Percentiles rank a stretch among this genome's conserved stretches.
Conservation (phyloP, 2,888 invertebrate species). For the Lordiphosa andalusiaca region DNA sequence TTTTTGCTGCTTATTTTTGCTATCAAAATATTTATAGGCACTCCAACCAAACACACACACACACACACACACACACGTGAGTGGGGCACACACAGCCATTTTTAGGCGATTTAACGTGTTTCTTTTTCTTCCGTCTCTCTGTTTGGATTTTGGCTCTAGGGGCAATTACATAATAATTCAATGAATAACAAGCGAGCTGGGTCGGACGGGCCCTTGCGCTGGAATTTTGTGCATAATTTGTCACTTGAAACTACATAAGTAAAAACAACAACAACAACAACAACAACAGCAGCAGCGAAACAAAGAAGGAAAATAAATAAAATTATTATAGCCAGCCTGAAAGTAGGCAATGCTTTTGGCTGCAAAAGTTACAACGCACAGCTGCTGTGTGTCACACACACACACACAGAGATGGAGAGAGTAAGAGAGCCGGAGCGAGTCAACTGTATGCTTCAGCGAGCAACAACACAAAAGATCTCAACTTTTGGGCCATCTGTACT, state of each 20-base stretch:
- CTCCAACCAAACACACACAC: slow-evolving; percentile 19
- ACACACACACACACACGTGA: slow-evolving; percentile 3
- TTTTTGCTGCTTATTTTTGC: slow-evolving; percentile 23
- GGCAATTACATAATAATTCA: slow-evolving; percentile 62
- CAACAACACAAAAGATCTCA: neutral
- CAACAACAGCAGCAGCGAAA: slow-evolving; percentile 20
- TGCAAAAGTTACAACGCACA: slow-evolving; percentile 21
- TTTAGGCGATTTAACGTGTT: slow-evolving; percentile 44
- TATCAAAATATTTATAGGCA: slow-evolving; percentile 64
- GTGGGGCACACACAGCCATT: slow-evolving; percentile 27
- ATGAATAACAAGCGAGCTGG: slow-evolving; percentile 54
- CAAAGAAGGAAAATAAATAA: neutral
- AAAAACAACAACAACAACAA: slow-evolving; percentile 9
- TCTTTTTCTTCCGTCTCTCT: slow-evolving; percentile 16
- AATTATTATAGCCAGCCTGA: neutral
- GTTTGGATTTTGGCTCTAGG: slow-evolving; percentile 27
- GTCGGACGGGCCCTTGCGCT: neutral
- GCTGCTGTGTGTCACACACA: slow-evolving; percentile 24
- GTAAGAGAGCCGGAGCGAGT: neutral
- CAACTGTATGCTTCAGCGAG: neutral
- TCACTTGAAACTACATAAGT: slow-evolving; percentile 19
- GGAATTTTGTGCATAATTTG: slow-evolving; percentile 30
- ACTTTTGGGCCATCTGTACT: slow-evolving; percentile 1
- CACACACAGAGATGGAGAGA: slow-evolving; percentile 3
- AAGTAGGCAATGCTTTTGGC: slow-evolving; percentile 15